Conservation (phyloP, 2,797 vertebrate species). For the Loris lydekkerianus region DNA sequence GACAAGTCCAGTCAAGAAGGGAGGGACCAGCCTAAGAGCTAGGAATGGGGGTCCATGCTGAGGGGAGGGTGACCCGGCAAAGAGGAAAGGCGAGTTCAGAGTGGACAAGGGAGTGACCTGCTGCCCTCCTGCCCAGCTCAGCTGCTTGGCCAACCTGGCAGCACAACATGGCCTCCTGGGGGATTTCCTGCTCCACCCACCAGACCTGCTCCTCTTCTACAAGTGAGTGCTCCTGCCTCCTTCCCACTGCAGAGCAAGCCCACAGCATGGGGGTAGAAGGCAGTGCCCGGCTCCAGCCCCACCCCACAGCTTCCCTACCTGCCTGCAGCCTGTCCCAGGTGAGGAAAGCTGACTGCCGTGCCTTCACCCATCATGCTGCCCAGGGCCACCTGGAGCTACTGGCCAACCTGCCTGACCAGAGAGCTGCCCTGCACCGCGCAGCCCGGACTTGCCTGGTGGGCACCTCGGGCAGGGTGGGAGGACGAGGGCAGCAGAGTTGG, state of each 20-base stretch:
- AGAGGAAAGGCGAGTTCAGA: not conserved
- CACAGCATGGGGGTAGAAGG: accelerated
- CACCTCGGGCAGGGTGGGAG: not conserved
- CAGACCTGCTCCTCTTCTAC: constrained; percentile 85
- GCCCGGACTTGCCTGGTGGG: not conserved
- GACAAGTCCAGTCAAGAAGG: not conserved
- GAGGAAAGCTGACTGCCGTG: constrained; percentile 24
- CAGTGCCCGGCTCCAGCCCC: not conserved
- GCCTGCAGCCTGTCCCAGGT: constrained; percentile 71
- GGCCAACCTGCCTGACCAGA: constrained; percentile 76
- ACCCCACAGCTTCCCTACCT: not conserved
- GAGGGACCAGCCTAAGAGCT: not conserved
- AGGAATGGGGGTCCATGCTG: not conserved
- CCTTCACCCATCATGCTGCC: constrained; percentile 73
- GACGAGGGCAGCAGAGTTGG: not conserved
- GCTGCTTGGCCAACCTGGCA: constrained; percentile 87
- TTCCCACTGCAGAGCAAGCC: accelerated
- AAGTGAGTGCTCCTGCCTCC: constrained; percentile 75
- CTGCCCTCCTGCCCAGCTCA: constrained; percentile 80
- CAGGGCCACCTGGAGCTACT: constrained; percentile 83
- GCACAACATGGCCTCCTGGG: constrained; percentile 71
- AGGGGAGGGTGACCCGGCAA: no score
- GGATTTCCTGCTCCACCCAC: constrained; percentile 37
- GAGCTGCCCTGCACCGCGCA: constrained; percentile 44
- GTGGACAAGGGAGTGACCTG: not conserved